Base-by-base conservation (phyloP, 2,113 vertebrate species). In the Heptranchias perlo region DNA sequence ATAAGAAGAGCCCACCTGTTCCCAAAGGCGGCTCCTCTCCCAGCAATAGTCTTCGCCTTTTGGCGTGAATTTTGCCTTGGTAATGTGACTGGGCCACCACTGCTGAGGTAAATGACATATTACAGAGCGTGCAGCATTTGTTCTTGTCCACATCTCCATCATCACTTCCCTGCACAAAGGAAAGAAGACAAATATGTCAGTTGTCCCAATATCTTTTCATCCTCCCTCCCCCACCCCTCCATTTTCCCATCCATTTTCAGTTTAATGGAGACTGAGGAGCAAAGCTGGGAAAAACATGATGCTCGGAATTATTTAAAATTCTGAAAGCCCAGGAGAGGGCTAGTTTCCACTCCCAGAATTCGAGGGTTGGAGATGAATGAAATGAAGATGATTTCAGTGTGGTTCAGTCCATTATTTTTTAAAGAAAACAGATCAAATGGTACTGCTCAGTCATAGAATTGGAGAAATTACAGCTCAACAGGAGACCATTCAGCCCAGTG, bases 41-140 rank as follows among this genome's bases (percentile, higher is more conserved):
- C 96, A 98, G 97, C 96, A 98, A 98, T 96, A 98, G 97, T 31
- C 98, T 98, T 58, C 98, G 97, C 97, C 98, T 98, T 96, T 98
- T 98, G 89, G 98, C 98, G 31, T 98, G 98, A 4, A 98, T 98
- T 96, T 98, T 98, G 39, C 98, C 98, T 97, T 98, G 98, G 97
- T 98, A 98, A 97, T 98, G 98, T 1, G 98, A 98, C 97, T 98
- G 98, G 87, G 98, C 98, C 96, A 98, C 98, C 0, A 98, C 98
- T 64, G 98, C 98, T 1, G 98, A 98, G 94, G 98, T 98, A 97
- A 98, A 98, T 97, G 98, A 98, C 98, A 98, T 98, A 96, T 98
- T 98, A 96, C 98, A 98, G 97, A 98, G 97, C 13, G 98, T 98
- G 96, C 98, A 98, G 97, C 98, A 98, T 97, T 98, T 98, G 97